Percentiles rank a stretch among this genome's conserved stretches.
Conservation (phyloP, 2,113 vertebrate genomes). For the Microtus pennsylvanicus region DNA sequence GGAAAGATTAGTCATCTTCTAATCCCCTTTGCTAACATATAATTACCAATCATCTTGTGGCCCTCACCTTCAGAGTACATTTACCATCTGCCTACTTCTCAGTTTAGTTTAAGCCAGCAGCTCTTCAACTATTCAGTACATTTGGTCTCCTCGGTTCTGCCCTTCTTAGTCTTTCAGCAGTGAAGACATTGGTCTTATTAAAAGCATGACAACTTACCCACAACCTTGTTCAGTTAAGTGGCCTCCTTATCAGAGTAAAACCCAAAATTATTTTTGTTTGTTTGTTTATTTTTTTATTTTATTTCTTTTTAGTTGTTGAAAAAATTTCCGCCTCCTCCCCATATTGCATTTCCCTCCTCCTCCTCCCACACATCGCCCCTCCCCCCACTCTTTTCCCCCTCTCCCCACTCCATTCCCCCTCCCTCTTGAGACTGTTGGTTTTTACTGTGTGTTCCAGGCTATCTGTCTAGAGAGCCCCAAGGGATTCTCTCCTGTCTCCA, state of each 20-base stretch:
- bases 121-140: not conserved
- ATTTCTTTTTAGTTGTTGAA: no score
- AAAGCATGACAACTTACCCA: slow-evolving; percentile 11
- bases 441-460: no score
- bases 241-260: slow-evolving; percentile 1
- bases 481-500: no score
- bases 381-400: no score
- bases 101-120: not conserved
- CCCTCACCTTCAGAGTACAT: not conserved
- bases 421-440: no score
- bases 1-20: not conserved
- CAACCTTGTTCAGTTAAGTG: slow-evolving; percentile 14
- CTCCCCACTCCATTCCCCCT: no score
- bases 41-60: not conserved
- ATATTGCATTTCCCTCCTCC: no score
- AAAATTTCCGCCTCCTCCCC: no score
- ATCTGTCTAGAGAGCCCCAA: no score
- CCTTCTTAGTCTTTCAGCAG: not conserved
- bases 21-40: slow-evolving; percentile 21
- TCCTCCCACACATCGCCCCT: no score
- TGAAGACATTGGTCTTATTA: not conserved
- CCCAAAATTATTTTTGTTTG: not conserved
- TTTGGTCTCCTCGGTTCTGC: not conserved
- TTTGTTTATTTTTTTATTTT: no score
- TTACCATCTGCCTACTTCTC: not conserved